These are phyloP conservation scores for Colistium nudipinnis DNA, from an alignment of 2,113 vertebrate genomes.

Conservation along the genomic window DNA sequence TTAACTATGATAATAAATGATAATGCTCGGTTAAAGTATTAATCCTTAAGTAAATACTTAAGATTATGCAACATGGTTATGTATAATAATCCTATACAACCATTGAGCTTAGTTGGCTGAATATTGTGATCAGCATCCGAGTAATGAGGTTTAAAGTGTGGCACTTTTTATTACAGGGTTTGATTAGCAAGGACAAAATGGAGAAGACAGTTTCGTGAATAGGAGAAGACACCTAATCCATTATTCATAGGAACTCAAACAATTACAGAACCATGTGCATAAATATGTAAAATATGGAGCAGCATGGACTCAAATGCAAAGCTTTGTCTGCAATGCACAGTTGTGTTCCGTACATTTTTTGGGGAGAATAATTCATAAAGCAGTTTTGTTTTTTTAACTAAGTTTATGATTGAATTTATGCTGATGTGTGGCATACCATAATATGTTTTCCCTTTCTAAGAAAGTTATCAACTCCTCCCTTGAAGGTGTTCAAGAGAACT, in stretches of 20 bases:
- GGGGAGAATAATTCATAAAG: neutral
- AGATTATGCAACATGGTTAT: neutral
- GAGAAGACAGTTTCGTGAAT: conserved; percentile 31
- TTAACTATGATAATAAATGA: conserved; percentile 53
- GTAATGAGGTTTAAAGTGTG: conserved; percentile 12
- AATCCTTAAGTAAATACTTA: conserved; percentile 35
- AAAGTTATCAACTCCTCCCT: conserved; percentile 43
- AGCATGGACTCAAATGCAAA: neutral
- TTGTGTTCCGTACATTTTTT: no score
- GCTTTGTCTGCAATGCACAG: neutral
- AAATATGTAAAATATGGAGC: conserved; percentile 7
- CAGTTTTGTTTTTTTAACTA: neutral
- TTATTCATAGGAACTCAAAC: conserved; percentile 48
- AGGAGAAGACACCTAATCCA: conserved; percentile 31
- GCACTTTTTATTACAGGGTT: conserved; percentile 29
- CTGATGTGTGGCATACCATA: conserved; percentile 20
- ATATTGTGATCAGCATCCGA: conserved; percentile 5
- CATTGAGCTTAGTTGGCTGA: neutral
- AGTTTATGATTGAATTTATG: conserved; percentile 2
- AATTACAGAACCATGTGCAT: conserved; percentile 13
- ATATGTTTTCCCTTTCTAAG: conserved; percentile 33
- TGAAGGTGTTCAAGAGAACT: conserved; percentile 48
- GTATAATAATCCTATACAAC: neutral
- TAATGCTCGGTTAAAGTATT: conserved; percentile 50
- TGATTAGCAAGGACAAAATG: conserved; percentile 37